Evolutionary conservation across 2,797 vertebrate species (phyloP), one percentile per base, ranked within the genome.

Genomic region (Chelon auratus): DNA sequence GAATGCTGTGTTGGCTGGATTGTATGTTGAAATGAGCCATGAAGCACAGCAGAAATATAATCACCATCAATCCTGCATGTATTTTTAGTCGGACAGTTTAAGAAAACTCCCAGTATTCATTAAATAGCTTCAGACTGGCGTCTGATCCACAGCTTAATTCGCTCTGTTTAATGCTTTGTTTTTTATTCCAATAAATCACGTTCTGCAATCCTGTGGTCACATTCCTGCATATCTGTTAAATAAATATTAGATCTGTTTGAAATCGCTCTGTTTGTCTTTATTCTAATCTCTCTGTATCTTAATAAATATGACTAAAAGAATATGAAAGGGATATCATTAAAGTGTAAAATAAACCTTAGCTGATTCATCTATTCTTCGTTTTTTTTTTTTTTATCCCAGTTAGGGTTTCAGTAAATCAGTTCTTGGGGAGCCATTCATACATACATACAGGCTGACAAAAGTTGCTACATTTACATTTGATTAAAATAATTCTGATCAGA

Each of bases 41-140:
- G 60, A 36, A 78, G 68, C 68, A n/a, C 30, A 17, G 53, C 51
- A 62, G 45, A 76, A 79, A 73, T 22, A 68, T 6, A 51, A 71
- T 33, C 62, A 60, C 52, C 77, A 56, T 77, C 69, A 65, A 22
- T 66, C 77, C 59, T 62, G 0, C 3, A 15, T 26, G 43, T n/a
- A 1, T 61, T 60, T 47, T n/a, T 20, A 20, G 3, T 12, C 18
- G 43, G 48, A 33, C 4, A 4, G 18, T 40, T 37, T 4, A 18
- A 22, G 12, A 51, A 59, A 55, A 52, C 8, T 52, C 22, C 22
- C 9, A 5, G 15, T 26, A 43, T 69, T 18, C 20, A 40, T 22
- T 33, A 24, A 26, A 50, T 47, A 22, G 6, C 18, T 47, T 55
- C 50, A 8, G 8, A 37, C 52, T 30, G 45, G 4, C 45, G n/a